Evolutionary conservation across 1,140 invertebrate species (phyloP), one percentile per base, ranked within the genome.

Genomic region (Ceratosolen fusciceps): DNA sequence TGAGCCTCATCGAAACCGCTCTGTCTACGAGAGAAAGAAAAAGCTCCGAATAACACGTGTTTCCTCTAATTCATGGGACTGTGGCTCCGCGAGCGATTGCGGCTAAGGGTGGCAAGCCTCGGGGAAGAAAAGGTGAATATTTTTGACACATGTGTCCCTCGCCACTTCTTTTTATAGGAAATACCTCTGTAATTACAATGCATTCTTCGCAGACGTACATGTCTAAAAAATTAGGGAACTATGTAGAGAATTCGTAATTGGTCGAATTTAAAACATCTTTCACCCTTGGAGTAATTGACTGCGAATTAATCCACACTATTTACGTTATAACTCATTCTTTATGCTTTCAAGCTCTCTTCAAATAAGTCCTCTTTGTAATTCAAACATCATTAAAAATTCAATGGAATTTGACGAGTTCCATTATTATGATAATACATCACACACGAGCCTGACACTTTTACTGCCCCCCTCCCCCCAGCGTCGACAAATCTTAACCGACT

Each of bases 41-140:
- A 24, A 58, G 1, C 19, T 12, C 19, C 34, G 60, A 60, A 43
- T 29, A 77, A 68, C 74, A 77, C 65, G 47, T 77, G 75, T 71
- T 60, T 67, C 52, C n/a, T 47, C 52, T 60, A 71, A 77, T 58
- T 77, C 67, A 77, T 71, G 52, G 31, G 34, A 43, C 74, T 68
- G 52, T 39, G 5, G 21, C 21, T n/a, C n/a, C n/a, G n/a, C n/a
- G n/a, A n/a, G n/a, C n/a, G n/a, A n/a, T n/a, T n/a, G n/a, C n/a
- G n/a, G n/a, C n/a, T n/a, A 21, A 21, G 43, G 24, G 49, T 21
- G 49, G 19, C 10, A 52, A 52, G 8, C n/a, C n/a, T n/a, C 54
- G n/a, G 56, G n/a, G 52, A n/a, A 5, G 39, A 77, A 77, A 77
- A 77, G 26, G 29, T 62, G 31, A 39, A 73, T n/a, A 14, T 24